phyloP scores from a whole-genome alignment of 2,113 vertebrate species.

The Microcebus lehilahytsara region DNA sequence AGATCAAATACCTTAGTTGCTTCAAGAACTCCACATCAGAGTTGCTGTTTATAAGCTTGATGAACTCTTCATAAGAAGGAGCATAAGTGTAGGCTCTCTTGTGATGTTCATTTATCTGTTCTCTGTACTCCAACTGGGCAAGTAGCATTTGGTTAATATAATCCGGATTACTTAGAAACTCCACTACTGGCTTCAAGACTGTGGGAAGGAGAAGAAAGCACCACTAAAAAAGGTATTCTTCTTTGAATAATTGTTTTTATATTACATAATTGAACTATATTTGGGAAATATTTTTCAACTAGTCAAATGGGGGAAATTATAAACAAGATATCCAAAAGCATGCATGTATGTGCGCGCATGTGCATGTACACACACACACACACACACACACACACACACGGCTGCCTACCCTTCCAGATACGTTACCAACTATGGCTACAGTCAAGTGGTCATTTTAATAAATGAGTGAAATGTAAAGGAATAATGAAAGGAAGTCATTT shows the following conservation, averaged over 20 bases:
- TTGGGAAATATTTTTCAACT: slow-evolving; percentile 49
- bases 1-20: slow-evolving; percentile 92
- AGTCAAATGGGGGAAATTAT: background rate
- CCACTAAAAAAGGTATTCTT: slow-evolving; percentile 13
- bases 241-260: background rate
- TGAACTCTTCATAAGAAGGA: slow-evolving; percentile 98
- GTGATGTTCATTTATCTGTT: slow-evolving; percentile 95
- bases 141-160: slow-evolving; percentile 97
- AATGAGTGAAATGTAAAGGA: background rate
- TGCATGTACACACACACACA: background rate
- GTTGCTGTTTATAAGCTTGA: slow-evolving; percentile 97
- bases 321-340: background rate
- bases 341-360: background rate
- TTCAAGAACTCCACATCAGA: slow-evolving; percentile 96
- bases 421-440: background rate
- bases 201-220: slow-evolving; percentile 65
- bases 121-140: slow-evolving; percentile 94
- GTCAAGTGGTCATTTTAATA: background rate
- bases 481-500: background rate
- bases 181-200: slow-evolving; percentile 97
- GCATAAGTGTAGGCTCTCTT: slow-evolving; percentile 98
- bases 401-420: background rate
- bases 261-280: background rate
- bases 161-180: slow-evolving; percentile 96
- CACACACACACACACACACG: background rate